Conservation (phyloP, 2,888 invertebrate genomes). For the Tachystola acroxantha region DNA sequence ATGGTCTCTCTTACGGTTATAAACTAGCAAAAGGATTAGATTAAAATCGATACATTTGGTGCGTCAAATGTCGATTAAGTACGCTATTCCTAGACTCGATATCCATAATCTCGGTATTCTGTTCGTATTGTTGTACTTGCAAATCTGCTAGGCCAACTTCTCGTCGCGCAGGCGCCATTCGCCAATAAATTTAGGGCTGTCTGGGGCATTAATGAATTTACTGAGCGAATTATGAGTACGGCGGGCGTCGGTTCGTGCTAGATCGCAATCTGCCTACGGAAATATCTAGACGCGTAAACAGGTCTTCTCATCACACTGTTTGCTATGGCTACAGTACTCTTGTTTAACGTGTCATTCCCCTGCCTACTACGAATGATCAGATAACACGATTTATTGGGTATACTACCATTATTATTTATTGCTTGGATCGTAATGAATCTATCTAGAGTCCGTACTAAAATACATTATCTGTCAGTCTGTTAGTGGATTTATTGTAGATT, state of each 20-base stretch:
- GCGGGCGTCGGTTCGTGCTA: conserved; percentile 56
- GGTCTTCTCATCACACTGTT: conserved; percentile 51
- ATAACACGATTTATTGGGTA: conserved; percentile 34
- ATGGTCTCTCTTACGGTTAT: no score
- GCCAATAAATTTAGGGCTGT: conserved; percentile 74
- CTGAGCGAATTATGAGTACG: conserved; percentile 63
- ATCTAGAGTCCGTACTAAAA: conserved; percentile 4
- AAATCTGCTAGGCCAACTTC: conserved; percentile 59
- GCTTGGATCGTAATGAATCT: conserved; percentile 6
- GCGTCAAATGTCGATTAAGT: no score
- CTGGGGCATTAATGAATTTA: conserved; percentile 69
- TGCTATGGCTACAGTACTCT: conserved; percentile 31
- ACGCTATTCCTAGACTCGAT: neutral
- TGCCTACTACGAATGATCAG: conserved; percentile 31
- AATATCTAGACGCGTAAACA: conserved; percentile 51
- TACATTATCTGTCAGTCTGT: conserved; percentile 4
- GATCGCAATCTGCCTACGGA: conserved; percentile 58
- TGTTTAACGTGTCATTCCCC: conserved; percentile 41
- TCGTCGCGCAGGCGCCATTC: conserved; percentile 66
- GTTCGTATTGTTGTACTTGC: conserved; percentile 53
- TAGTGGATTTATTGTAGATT: conserved; percentile 2
- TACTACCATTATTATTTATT: conserved; percentile 20
- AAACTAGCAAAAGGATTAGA: no score
- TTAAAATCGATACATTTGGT: no score
- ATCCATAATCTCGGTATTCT: conserved; percentile 27